Percentiles rank a stretch among this genome's conserved stretches.
phyloP scores from a whole-genome alignment of 2,113 vertebrate species.

The Candoia aspera region DNA sequence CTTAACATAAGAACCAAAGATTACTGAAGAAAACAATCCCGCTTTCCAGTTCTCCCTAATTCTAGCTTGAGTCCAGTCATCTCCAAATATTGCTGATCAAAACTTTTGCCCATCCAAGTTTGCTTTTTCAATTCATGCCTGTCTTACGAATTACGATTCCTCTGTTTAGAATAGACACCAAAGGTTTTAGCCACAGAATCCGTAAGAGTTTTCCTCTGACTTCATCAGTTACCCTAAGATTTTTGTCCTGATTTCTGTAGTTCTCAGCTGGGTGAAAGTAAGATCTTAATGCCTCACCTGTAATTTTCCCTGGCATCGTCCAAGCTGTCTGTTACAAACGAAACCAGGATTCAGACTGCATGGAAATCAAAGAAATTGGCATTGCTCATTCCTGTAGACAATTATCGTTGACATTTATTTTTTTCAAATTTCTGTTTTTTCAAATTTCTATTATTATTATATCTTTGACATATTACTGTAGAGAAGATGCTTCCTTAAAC shows the following conservation, averaged over 20 bases:
- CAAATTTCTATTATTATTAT: no score
- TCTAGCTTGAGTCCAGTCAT: not conserved
- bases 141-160: not conserved
- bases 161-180: not conserved
- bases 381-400: not conserved
- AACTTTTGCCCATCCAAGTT: not conserved
- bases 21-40: not conserved
- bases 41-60: not conserved
- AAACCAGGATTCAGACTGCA: not conserved
- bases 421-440: no score
- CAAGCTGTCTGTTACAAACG: not conserved
- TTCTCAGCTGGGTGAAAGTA: not conserved
- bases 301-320: not conserved
- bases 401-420: no score
- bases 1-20: not conserved
- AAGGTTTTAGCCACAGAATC: not conserved
- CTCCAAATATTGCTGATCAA: not conserved
- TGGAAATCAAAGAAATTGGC: not conserved
- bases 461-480: not conserved
- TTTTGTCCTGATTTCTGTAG: not conserved
- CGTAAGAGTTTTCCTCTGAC: not conserved
- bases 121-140: not conserved
- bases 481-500: not conserved
- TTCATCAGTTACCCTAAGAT: not conserved
- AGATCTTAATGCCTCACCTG: not conserved